These are phyloP conservation scores for Eledone cirrhosa DNA, from an alignment of 2,888 invertebrate species.

Conservation along the genomic window DNA sequence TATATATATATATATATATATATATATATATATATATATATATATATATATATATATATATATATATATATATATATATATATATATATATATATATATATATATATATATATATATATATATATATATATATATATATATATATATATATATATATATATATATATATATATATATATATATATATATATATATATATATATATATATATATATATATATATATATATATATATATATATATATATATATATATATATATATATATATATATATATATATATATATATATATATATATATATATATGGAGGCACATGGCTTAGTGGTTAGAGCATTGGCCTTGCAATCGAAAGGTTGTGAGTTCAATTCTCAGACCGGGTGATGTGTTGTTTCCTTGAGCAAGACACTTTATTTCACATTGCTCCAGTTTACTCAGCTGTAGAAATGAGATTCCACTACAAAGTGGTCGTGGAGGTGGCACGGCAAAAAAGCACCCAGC, in stretches of 20 bases:
- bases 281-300: not conserved
- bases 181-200: not conserved
- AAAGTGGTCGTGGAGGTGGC: no score
- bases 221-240: not conserved
- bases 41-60: not conserved
- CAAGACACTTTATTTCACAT: no score
- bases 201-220: not conserved
- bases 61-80: not conserved
- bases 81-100: not conserved
- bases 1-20: not conserved
- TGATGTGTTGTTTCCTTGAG: no score
- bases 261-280: not conserved
- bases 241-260: not conserved
- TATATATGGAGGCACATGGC: not conserved
- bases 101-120: not conserved
- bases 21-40: not conserved
- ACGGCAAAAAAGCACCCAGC: no score
- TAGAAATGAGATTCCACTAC: no score
- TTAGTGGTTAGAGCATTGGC: no score
- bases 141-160: not conserved
- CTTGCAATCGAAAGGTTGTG: not conserved
- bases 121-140: not conserved
- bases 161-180: not conserved
- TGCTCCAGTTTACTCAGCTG: no score
- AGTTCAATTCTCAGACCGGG: no score